phyloP scores from a whole-genome alignment of 2,888 invertebrate genomes.

The Drosophila histrio region DNA sequence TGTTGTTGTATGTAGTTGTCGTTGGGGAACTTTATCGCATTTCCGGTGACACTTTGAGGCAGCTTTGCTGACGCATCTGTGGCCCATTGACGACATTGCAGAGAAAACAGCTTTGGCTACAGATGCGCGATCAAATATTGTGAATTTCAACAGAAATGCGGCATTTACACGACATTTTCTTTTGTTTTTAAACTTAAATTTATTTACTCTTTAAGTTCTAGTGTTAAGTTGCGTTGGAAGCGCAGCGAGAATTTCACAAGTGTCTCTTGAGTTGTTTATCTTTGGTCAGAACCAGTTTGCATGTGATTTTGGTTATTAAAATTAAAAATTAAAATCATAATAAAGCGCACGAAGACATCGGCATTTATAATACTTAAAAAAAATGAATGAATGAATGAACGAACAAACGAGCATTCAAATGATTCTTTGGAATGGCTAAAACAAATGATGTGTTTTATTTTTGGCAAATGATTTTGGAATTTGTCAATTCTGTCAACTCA shows the following conservation, averaged over 20 bases:
- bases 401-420: conserved; percentile 16
- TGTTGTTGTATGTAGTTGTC: conserved; percentile 14
- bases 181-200: conserved; percentile 3
- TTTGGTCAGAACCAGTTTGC: conserved; percentile 47
- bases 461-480: conserved; percentile 50
- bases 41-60: conserved; percentile 39
- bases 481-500: conserved; percentile 34
- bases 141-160: conserved; percentile 44
- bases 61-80: conserved; percentile 58
- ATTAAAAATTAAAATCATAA: conserved; percentile 28
- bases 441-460: conserved; percentile 46
- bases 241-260: conserved; percentile 41
- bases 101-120: conserved; percentile 43
- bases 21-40: conserved; percentile 45
- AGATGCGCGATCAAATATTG: conserved; percentile 49
- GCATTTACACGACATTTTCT: conserved; percentile 17
- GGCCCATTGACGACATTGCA: conserved; percentile 50
- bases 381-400: conserved; percentile 16
- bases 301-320: conserved; percentile 29
- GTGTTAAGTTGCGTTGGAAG: conserved; percentile 24
- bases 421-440: conserved; percentile 10
- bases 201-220: conserved; percentile 10
- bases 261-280: conserved; percentile 36
- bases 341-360: conserved; percentile 22
- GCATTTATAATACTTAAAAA: conserved; percentile 25